Conservation (phyloP, 2,888 invertebrate genomes). For the Diploptera punctata region DNA sequence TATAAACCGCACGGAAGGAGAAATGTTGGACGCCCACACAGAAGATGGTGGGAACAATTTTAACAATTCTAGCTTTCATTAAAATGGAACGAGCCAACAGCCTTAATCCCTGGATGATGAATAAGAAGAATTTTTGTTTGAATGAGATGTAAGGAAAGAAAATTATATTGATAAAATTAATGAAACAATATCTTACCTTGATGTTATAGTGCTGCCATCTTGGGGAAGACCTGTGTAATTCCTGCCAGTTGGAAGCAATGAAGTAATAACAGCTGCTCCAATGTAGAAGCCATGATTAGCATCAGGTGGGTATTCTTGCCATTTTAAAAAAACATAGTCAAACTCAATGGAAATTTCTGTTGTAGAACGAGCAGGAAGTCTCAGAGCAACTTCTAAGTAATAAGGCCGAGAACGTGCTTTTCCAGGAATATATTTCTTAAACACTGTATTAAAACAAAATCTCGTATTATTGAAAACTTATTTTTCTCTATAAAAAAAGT, state of each 20-base stretch:
- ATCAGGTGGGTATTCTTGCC: slow-evolving; percentile 99
- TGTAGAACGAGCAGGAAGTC: slow-evolving; percentile 78
- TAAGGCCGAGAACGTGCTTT: slow-evolving; percentile 83
- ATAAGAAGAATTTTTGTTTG: too few species aligned
- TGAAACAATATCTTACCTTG: slow-evolving; percentile 43
- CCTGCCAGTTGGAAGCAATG: slow-evolving; percentile 76
- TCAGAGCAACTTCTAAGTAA: slow-evolving; percentile 84
- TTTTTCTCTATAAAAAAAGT: too few species aligned
- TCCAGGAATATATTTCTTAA: slow-evolving; percentile 71
- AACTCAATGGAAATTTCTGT: slow-evolving; percentile 87
- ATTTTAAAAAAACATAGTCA: slow-evolving; percentile 95
- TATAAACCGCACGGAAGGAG: too few species aligned
- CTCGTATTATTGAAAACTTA: too few species aligned
- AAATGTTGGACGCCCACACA: too few species aligned
- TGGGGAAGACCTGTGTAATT: slow-evolving; percentile 81
- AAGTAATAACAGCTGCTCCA: slow-evolving; percentile 84
- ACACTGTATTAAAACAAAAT: too few species aligned
- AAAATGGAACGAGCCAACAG: too few species aligned
- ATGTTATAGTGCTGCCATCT: slow-evolving; percentile 68
- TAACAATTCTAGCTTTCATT: too few species aligned
- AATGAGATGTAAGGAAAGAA: too few species aligned
- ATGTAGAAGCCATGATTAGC: slow-evolving; percentile 99
- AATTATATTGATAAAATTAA: too few species aligned
- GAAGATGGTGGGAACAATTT: too few species aligned
- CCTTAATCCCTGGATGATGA: too few species aligned